Evolutionary conservation across 2,113 vertebrate species (phyloP), one percentile per base, ranked within the genome.

Genomic region (Herpetotheres cachinnans): DNA sequence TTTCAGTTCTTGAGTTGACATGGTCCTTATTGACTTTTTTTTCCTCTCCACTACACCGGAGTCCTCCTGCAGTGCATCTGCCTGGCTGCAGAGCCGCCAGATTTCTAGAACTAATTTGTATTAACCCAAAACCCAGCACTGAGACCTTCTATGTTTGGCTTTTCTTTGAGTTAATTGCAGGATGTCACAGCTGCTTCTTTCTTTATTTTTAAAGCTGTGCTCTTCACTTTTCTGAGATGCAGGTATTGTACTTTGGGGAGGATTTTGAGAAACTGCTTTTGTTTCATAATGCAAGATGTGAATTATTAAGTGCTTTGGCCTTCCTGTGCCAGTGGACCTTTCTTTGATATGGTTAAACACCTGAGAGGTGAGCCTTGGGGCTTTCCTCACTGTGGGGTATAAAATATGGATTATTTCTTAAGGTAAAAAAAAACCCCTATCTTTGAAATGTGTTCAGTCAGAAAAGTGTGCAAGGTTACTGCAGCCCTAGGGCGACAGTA

Each of bases 121-220:
- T 49, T 49, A 55, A 76, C 52, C 36, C 46, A 27, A 56, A 47
- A 4, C 18, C 17, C 11, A 42, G 19, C 0, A 0, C 1, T 38
- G 50, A 58, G 26, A 18, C 69, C 13, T 52, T 73, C 6, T 21
- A 0, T 13, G 13, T 32, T 56, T 10, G 34, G 15, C 17, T 80
- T 8, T 12, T 82, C 22, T 58, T 62, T 29, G 11, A 16, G 25
- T 62, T 82, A 63, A 38, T 26, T 26, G 24, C n/a, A 12, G 44
- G 25, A 47, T 54, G 44, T 86, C 25, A 13, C 32, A 38, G 36
- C 7, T 49, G 36, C 42, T 27, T 30, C 26, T 63, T 27, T 30
- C 26, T 63, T 70, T 54, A n/a, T 36, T 67, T 79, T 82, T 25
- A 56, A 44, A 54, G 50, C 18, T 22, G 34, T 49, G 62, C 22